phyloP scores from a whole-genome alignment of 2,797 vertebrate species.

The Takifugu rubripes region DNA sequence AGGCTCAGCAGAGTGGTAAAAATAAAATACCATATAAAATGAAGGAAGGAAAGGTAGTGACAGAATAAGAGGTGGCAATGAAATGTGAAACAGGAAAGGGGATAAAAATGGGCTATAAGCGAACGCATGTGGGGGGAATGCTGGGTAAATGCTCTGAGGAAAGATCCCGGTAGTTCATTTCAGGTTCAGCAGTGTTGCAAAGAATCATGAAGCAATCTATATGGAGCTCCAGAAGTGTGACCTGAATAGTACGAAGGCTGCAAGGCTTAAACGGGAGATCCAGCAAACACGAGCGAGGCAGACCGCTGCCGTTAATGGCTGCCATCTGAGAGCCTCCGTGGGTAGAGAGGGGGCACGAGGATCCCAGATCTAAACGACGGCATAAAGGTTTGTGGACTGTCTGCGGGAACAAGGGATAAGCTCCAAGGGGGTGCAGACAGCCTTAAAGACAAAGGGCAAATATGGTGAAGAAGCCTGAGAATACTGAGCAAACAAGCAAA shows the following conservation, averaged over 20 bases:
- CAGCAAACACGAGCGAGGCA: constrained; percentile 11
- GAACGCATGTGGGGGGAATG: constrained; percentile 28
- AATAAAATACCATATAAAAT: constrained; percentile 3
- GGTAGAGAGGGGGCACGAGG: constrained; percentile 16
- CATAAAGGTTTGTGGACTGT: constrained; percentile 21
- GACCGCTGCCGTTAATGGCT: constrained; percentile 30
- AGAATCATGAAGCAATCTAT: constrained; percentile 41
- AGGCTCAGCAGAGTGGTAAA: background rate
- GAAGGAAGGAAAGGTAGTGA: constrained; percentile 1
- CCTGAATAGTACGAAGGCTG: constrained; percentile 19
- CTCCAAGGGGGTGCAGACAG: constrained; percentile 12
- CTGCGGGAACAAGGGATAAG: constrained; percentile 20
- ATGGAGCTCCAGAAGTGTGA: constrained; percentile 42
- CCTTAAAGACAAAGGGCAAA: constrained; percentile 32
- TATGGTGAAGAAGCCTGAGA: constrained; percentile 14
- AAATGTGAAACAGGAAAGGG: constrained; percentile 35
- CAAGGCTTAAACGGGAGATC: constrained; percentile 28
- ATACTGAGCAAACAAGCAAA: constrained; percentile 37
- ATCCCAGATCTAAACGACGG: constrained; percentile 16
- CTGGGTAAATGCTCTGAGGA: constrained; percentile 30
- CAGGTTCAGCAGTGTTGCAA: constrained; percentile 44
- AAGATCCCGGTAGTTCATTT: constrained; percentile 52
- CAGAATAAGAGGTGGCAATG: constrained; percentile 36
- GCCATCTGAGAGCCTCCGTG: constrained; percentile 18
- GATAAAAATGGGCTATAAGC: constrained; percentile 48